Evolutionary conservation across 2,888 invertebrate species (phyloP), one percentile per base, ranked within the genome.

Genomic region (Elegia similella): DNA sequence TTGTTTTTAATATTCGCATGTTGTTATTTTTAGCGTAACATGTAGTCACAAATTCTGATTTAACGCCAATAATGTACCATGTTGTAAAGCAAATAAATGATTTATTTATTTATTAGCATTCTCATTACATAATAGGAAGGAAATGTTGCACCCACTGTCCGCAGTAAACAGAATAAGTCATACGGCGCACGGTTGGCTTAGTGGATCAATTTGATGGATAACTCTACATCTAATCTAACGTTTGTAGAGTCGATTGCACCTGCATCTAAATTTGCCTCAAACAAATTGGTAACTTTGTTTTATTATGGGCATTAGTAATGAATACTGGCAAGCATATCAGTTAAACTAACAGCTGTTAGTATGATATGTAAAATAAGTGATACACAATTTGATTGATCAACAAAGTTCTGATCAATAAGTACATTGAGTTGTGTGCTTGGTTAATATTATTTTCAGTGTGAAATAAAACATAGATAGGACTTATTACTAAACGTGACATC

Each of bases 111-210:
- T 43, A 16, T 32, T 44, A 7, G n/a, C 44, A 2, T 29, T 6
- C n/a, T 44, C 44, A 30, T 54, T 43, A 44, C 43, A 44, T 16
- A 55, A 55, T 44, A 23, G 46, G 17, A 55, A n/a, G 46, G 13
- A 50, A 47, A 17, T 55, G 23, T 17, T 46, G 34, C 42, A 43
- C 59, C 34, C 32, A 59, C 53, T 63, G 64, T 69, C 73, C 73
- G 75, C 69, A 47, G 44, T 46, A 72, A 70, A 68, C 66, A 67
- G 62, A 64, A 63, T 70, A 68, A 72, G 67, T 73, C 71, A 73
- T 68, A 65, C 56, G 58, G 16, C 61, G 61, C 66, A 58, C 55
- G 56, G 67, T 66, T 64, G 57, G 55, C 58, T 64, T 61, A 46
- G 57, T 62, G 52, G 62, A 67, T 69, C 67, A 66, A 68, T 64